phyloP scores from a whole-genome alignment of 1,140 invertebrate species.

The Portunus trituberculatus region DNA sequence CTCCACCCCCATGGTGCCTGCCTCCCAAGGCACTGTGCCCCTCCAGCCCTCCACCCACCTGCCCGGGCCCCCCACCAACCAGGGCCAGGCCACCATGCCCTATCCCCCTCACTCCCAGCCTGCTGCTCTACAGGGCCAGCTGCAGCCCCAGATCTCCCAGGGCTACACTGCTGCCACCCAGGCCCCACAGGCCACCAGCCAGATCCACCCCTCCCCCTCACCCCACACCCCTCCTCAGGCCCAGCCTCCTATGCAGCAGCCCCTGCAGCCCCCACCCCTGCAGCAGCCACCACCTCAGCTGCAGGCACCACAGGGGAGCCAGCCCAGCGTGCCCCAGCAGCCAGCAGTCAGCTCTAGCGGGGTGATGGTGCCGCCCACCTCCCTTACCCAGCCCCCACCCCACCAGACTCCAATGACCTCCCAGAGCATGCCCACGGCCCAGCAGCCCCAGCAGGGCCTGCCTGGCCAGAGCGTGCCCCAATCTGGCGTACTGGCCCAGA shows the following conservation, averaged over 20 bases:
- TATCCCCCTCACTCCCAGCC: constrained; percentile 60
- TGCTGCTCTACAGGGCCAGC: constrained; percentile 52
- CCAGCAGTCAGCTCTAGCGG: constrained; percentile 35
- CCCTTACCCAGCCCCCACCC: constrained; percentile 54
- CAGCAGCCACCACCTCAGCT: constrained; percentile 30
- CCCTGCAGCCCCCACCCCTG: constrained; percentile 45
- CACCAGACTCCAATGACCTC: constrained; percentile 55
- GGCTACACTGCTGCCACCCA: constrained; percentile 48
- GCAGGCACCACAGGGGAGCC: constrained; percentile 49
- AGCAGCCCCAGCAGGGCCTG: constrained; percentile 51
- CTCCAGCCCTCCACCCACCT: constrained; percentile 54
- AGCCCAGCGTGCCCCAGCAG: constrained; percentile 45
- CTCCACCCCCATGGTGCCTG: constrained; percentile 59
- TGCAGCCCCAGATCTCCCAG: constrained; percentile 63
- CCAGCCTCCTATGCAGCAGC: constrained; percentile 55
- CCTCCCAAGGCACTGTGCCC: constrained; percentile 45
- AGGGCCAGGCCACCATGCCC: constrained; percentile 46
- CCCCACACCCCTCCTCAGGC: constrained; percentile 69
- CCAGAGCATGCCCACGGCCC: constrained; percentile 36
- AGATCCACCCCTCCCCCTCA: constrained; percentile 57
- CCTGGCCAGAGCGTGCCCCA: constrained; percentile 40
- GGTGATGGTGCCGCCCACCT: constrained; percentile 54
- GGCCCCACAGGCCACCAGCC: constrained; percentile 43
- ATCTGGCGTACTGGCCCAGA: constrained; percentile 36
- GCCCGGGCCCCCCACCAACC: constrained; percentile 38